Evolutionary conservation across 2,888 invertebrate genomes (phyloP).

Genomic region (Apodemia hepburni): DNA sequence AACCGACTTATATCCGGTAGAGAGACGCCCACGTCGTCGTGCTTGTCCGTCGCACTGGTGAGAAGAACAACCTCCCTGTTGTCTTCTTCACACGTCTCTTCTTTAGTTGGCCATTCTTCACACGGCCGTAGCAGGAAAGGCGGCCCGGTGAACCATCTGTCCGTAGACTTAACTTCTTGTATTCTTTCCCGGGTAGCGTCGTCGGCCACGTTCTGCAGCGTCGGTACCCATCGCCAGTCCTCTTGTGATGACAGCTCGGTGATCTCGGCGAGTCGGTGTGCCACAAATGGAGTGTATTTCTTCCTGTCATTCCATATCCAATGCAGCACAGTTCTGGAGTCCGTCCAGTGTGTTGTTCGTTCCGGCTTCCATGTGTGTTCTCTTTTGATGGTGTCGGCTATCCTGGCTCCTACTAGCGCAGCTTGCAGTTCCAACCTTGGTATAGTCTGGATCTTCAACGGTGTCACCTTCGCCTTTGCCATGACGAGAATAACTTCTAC

Average conservation of each 20-base stretch:
- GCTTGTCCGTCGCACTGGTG: no score
- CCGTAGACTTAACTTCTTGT: no score
- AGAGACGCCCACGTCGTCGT: no score
- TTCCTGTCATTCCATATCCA: slow-evolving; percentile 27
- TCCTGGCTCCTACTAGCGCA: not conserved
- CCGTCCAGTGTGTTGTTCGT: slow-evolving; percentile 2
- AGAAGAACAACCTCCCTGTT: no score
- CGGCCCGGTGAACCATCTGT: no score
- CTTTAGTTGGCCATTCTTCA: no score
- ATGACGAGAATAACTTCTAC: not conserved
- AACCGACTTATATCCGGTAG: no score
- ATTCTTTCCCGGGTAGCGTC: not conserved
- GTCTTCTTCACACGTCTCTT: no score
- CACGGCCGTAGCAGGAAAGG: no score
- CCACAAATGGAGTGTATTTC: slow-evolving; percentile 20
- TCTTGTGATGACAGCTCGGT: not conserved
- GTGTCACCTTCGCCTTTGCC: not conserved
- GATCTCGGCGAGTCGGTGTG: slow-evolving; percentile 20
- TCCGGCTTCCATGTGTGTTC: not conserved
- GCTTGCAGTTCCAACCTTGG: not conserved
- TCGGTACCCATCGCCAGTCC: not conserved
- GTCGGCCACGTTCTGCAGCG: not conserved
- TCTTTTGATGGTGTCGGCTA: not conserved
- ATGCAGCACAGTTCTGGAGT: slow-evolving; percentile 15
- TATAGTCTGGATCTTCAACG: not conserved